Evolutionary conservation across 2,113 vertebrate genomes (phyloP).

Genomic region (Marmota flaviventris): DNA sequence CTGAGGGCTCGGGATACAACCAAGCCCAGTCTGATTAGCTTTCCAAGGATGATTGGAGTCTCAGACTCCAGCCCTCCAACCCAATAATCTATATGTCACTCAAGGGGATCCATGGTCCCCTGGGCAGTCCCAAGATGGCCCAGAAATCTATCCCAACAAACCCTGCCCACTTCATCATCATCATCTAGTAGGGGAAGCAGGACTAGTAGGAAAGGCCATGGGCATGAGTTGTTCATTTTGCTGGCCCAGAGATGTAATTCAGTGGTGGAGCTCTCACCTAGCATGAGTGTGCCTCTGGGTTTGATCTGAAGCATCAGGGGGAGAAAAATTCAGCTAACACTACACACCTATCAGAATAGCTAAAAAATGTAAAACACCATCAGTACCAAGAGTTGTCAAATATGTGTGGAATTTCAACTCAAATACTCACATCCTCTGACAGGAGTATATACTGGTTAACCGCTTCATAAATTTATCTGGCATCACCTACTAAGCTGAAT

Average conservation of each 20-base stretch:
- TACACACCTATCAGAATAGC: background rate
- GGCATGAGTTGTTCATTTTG: background rate
- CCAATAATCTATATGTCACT: background rate
- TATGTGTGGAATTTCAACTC: background rate
- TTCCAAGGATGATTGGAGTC: background rate
- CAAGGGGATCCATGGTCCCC: background rate
- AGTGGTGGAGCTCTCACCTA: background rate
- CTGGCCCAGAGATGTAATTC: background rate
- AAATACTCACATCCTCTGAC: background rate
- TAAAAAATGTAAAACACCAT: background rate
- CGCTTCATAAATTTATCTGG: conserved; percentile 10
- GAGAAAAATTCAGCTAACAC: background rate
- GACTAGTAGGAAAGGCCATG: background rate
- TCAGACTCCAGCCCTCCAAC: background rate
- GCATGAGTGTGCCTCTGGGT: background rate
- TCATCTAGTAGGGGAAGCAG: background rate
- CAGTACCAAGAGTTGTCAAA: conserved; percentile 40
- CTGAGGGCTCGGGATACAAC: background rate
- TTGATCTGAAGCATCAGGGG: background rate
- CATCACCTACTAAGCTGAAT: background rate
- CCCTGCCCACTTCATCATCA: background rate
- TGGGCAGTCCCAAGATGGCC: background rate
- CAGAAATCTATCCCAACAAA: conserved; percentile 9
- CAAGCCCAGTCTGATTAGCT: background rate
- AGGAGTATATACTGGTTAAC: background rate